phyloP scores from a whole-genome alignment of 2,113 vertebrate genomes.

The Protomyctophum bolini region DNA sequence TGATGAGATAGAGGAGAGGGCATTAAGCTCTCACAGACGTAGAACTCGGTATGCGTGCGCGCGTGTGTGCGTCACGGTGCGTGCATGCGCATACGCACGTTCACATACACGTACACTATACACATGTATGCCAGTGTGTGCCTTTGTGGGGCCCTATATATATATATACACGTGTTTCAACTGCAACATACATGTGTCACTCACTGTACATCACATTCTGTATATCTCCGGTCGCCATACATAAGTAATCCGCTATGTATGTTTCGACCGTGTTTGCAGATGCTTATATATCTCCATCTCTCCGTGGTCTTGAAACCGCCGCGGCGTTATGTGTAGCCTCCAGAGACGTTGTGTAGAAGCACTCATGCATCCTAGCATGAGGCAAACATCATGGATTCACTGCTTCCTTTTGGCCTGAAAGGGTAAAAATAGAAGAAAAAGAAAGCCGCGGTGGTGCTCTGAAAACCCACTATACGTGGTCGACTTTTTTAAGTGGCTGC shows the following conservation, averaged over 20 bases:
- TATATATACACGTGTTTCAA: not conserved
- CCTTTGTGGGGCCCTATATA: not conserved
- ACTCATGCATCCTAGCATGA: not conserved
- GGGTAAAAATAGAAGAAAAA: constrained; percentile 25
- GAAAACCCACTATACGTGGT: constrained; percentile 12
- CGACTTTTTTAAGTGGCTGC: not conserved
- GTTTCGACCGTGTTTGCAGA: not conserved
- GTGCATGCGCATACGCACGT: not conserved
- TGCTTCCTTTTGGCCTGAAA: not conserved
- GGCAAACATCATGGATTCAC: not conserved
- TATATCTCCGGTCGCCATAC: not conserved
- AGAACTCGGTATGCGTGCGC: constrained; percentile 2
- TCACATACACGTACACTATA: no score
- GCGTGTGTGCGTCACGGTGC: not conserved
- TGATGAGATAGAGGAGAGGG: constrained; percentile 24
- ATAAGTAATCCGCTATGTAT: not conserved
- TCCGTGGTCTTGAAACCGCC: not conserved
- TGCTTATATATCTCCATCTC: constrained; percentile 22
- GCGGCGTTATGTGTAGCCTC: not conserved
- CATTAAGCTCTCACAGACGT: constrained; percentile 30
- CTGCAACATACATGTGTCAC: not conserved
- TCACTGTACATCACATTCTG: not conserved
- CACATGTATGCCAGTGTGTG: constrained; percentile 4
- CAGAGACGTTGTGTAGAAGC: not conserved
- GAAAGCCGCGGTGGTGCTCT: constrained; percentile 22